Evolutionary conservation across 2,113 vertebrate species (phyloP).

Genomic region (Smithornis capensis): DNA sequence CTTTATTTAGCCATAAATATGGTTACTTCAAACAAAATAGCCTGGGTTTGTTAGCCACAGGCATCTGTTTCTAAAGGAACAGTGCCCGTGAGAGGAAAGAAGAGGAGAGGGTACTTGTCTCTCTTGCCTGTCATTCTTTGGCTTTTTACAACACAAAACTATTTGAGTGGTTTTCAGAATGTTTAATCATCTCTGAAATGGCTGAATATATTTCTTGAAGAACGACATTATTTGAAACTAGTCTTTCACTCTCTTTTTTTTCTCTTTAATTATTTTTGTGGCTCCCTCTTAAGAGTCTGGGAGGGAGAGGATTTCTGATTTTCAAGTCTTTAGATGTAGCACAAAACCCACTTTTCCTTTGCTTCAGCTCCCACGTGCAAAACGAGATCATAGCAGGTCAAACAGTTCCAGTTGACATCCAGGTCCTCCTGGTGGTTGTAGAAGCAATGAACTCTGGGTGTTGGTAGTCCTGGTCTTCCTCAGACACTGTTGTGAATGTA

Average conservation of each 20-base stretch:
- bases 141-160: not conserved
- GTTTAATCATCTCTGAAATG: not conserved
- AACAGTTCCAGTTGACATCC: not conserved
- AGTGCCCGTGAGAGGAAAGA: not conserved
- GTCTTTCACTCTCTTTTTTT: not conserved
- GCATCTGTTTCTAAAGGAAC: not conserved
- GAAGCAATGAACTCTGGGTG: not conserved
- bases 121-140: not conserved
- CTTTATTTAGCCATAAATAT: not conserved
- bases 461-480: not conserved
- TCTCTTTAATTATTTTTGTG: not conserved
- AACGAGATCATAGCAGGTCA: not conserved
- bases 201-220: not conserved
- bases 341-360: not conserved
- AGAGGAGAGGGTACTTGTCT: not conserved
- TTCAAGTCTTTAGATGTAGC: not conserved
- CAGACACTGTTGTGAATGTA: fast-evolving
- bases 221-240: not conserved
- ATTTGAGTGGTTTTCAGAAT: not conserved
- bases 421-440: not conserved
- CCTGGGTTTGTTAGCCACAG: not conserved
- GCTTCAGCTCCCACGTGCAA: not conserved
- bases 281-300: not conserved
- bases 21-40: not conserved
- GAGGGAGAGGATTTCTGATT: not conserved